A percentile compares a stretch with the other conserved stretches of the same genome.
Evolutionary conservation across 2,797 vertebrate species (phyloP).

Genomic region (Rhinophrynus dorsalis): DNA sequence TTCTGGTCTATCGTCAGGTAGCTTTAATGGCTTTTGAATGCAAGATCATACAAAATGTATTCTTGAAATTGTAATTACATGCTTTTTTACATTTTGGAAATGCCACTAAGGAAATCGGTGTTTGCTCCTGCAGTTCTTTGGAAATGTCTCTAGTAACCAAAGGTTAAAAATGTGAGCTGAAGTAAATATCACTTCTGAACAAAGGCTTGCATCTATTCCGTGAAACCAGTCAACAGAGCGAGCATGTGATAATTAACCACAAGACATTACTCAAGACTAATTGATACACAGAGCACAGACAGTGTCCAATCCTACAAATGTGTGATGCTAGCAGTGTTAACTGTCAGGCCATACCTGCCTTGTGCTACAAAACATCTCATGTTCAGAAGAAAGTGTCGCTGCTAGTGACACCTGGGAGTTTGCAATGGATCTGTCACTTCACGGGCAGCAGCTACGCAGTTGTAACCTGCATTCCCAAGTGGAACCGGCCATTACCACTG

Average conservation of each 20-base stretch:
- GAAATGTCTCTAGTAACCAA: too few relatives aligned
- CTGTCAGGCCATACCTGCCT: background rate
- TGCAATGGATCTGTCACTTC: conserved; percentile 19
- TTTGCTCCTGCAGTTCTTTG: too few relatives aligned
- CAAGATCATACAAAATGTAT: too few relatives aligned
- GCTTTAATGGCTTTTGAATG: too few relatives aligned
- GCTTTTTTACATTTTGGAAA: too few relatives aligned
- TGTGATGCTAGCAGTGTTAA: background rate
- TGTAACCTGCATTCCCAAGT: conserved; percentile 29
- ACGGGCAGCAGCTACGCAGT: background rate
- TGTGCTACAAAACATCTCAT: background rate
- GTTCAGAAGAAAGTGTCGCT: background rate
- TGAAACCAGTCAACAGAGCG: background rate
- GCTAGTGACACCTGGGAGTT: background rate
- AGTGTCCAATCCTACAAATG: background rate
- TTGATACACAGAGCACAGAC: conserved; percentile 9
- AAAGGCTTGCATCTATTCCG: background rate
- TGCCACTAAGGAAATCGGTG: too few relatives aligned
- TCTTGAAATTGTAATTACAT: too few relatives aligned
- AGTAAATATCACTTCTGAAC: background rate
- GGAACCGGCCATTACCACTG: conserved; percentile 33
- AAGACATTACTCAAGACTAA: conserved; percentile 4
- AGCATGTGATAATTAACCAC: background rate
- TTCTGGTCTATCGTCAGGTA: too few relatives aligned
- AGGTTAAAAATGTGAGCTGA: too few relatives aligned